Evolutionary conservation across 2,113 vertebrate genomes (phyloP), one percentile per base, ranked within the genome.

Genomic region (Tachuris rubrigastra): DNA sequence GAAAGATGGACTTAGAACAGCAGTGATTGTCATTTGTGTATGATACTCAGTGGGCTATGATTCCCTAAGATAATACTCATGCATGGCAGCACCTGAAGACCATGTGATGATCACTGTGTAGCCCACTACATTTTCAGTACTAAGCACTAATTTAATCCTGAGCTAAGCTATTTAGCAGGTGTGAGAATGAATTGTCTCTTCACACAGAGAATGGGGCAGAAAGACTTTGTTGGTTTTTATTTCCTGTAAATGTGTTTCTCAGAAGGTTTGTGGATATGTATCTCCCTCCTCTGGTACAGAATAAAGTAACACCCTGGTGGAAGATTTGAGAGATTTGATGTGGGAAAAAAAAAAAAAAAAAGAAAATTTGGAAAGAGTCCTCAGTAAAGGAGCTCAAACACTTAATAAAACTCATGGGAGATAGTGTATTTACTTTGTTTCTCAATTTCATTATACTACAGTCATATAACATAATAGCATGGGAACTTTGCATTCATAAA

Each of bases 221-320:
- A 90, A 92, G 37, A 75, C 14, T 71, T 41, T 9, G 27, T 35
- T 83, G 31, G 18, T 75, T 81, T 80, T 67, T 52, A 74, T 62
- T 91, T 95, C 75, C 67, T 93, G 55, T 67, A 90, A 95, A 47
- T 49, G 19, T 44, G 58, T 88, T 95, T 88, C 67, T 89, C 50
- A 62, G 87, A 85, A 95, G n/a, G 58, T 94, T 87, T 60, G 80
- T 92, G 58, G 79, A 85, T 77, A 44, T 41, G 55, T 71, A 79
- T 93, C 66, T 83, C 93, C 92, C 60, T 96, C 90, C 28, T 92
- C 65, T 93, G 72, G 85, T 66, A 49, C 85, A 66, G 42, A 95
- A 52, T 66, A 90, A 96, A 96, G 80, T 91, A 96, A 76, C 93
- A 95, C 59, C 31, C 89, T 89, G 9, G 42, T 94, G 74, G 55